A percentile compares a stretch with the other conserved stretches of the same genome.
Evolutionary conservation across 2,113 vertebrate species (phyloP).

Genomic region (Psettodes erumei): DNA sequence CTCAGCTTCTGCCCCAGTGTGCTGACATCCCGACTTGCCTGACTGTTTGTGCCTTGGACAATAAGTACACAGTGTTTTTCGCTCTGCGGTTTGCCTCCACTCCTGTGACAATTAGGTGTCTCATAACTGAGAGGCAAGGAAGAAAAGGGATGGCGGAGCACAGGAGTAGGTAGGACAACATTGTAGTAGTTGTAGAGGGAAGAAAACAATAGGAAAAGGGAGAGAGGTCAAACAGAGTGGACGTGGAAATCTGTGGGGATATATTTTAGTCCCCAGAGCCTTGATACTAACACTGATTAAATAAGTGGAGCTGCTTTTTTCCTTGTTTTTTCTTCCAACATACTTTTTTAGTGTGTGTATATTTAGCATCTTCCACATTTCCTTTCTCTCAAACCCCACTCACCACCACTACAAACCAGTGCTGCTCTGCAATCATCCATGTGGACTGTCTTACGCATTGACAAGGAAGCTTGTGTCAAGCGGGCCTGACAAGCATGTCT

Average conservation of each 20-base stretch:
- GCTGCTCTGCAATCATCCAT: slow-evolving; percentile 69
- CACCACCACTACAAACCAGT: slow-evolving; percentile 52
- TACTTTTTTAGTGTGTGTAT: slow-evolving; percentile 9
- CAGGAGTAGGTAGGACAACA: slow-evolving; percentile 6
- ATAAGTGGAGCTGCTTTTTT: slow-evolving; percentile 34
- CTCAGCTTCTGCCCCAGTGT: slow-evolving; percentile 34
- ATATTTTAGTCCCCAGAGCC: slow-evolving; percentile 5
- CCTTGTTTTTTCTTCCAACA: slow-evolving; percentile 21
- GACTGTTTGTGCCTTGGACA: slow-evolving; percentile 60
- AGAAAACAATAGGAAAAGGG: slow-evolving; percentile 14
- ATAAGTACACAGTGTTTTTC: slow-evolving; percentile 47
- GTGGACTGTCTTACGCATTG: slow-evolving; percentile 68
- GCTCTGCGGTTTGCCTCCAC: slow-evolving; percentile 36
- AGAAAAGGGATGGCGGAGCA: slow-evolving; percentile 2
- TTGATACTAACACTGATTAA: slow-evolving; percentile 44
- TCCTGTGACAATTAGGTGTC: slow-evolving; percentile 64
- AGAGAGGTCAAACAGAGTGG: slow-evolving; percentile 12
- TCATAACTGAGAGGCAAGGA: slow-evolving; percentile 46
- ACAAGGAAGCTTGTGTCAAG: slow-evolving; percentile 65
- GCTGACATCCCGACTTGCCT: slow-evolving; percentile 38
- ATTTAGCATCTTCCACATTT: slow-evolving; percentile 40
- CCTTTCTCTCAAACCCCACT: slow-evolving; percentile 42
- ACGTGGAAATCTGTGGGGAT: slow-evolving; percentile 25
- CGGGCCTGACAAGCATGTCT: slow-evolving; percentile 65
- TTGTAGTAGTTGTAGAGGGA: slow-evolving; percentile 1